Evolutionary conservation across 2,888 invertebrate species (phyloP).

Genomic region (Smittia sp.): DNA sequence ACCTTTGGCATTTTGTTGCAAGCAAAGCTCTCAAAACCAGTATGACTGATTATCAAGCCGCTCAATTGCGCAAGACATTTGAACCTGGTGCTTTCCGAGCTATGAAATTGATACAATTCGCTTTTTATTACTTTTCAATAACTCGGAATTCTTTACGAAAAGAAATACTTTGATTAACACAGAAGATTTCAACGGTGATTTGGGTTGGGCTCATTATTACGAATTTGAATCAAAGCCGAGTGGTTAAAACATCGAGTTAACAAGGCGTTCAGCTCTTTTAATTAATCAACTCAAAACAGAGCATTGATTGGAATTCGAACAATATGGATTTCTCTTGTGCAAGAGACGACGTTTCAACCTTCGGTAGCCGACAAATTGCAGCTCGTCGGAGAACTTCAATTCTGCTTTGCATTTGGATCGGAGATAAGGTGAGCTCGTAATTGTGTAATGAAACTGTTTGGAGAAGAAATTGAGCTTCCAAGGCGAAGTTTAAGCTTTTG

Average conservation of each 20-base stretch:
- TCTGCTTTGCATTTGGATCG: neutral
- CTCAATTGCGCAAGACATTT: constrained; percentile 3
- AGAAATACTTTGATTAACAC: constrained; percentile 17
- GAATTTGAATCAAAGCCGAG: neutral
- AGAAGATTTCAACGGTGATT: constrained; percentile 19
- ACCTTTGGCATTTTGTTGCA: constrained; percentile 28
- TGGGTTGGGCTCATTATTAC: constrained; percentile 27
- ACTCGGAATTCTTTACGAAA: neutral
- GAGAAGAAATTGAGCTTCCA: constrained; percentile 21
- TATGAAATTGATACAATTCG: constrained; percentile 24
- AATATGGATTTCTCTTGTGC: neutral
- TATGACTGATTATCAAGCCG: constrained; percentile 15
- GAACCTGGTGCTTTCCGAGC: neutral
- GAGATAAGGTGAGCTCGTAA: constrained; percentile 11
- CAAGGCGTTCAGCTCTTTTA: constrained; percentile 10
- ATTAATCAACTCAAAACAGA: constrained; percentile 28
- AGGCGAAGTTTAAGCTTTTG: constrained; percentile 8
- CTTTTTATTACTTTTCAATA: constrained; percentile 10
- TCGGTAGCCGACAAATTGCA: constrained; percentile 18
- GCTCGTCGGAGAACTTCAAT: constrained; percentile 3
- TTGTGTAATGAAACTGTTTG: constrained; percentile 1
- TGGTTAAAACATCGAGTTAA: neutral
- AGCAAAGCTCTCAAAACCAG: neutral
- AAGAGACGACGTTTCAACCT: neutral
- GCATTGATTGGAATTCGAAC: constrained; percentile 4